phyloP scores from a whole-genome alignment of 1,140 invertebrate genomes.

The Panagrolaimus sp. region DNA sequence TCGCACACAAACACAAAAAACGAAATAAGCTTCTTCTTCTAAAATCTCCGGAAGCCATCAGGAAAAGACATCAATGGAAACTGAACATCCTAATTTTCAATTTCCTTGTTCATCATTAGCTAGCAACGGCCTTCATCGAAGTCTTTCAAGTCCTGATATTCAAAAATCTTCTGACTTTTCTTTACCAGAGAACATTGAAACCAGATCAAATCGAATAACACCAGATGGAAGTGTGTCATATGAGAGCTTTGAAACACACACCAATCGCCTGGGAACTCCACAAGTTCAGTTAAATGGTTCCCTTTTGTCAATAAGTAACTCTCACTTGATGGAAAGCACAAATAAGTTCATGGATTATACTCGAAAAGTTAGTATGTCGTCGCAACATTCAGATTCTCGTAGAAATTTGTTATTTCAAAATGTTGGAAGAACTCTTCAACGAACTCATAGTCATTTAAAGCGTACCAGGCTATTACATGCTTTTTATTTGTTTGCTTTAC shows the following conservation, averaged over 20 bases:
- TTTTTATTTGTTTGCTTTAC: slow-evolving; percentile 50
- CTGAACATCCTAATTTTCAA: too few relatives aligned
- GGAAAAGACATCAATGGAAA: too few relatives aligned
- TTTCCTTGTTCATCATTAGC: neutral
- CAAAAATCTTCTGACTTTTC: neutral
- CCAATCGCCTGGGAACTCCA: slow-evolving; percentile 10
- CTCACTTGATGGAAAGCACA: slow-evolving; percentile 17
- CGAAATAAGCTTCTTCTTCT: too few relatives aligned
- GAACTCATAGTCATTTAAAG: slow-evolving; percentile 37
- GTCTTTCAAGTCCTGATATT: slow-evolving; percentile 22
- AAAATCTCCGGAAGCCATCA: too few relatives aligned
- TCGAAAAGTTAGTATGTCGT: slow-evolving; percentile 15
- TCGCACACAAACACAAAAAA: too few relatives aligned
- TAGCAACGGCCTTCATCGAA: slow-evolving; percentile 5
- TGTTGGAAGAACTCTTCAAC: slow-evolving; percentile 28
- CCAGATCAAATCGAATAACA: slow-evolving; percentile 1
- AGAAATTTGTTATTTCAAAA: slow-evolving; percentile 21
- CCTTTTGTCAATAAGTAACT: slow-evolving; percentile 14
- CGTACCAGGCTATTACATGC: slow-evolving; percentile 43
- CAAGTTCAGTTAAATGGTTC: slow-evolving; percentile 1
- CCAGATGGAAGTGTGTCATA: slow-evolving; percentile 7
- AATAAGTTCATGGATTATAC: slow-evolving; percentile 19
- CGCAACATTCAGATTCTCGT: slow-evolving; percentile 19
- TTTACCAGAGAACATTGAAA: neutral
- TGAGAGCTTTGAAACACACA: slow-evolving; percentile 6